Conservation (phyloP, 2,888 invertebrate species). For the Microplitis deprimator region DNA sequence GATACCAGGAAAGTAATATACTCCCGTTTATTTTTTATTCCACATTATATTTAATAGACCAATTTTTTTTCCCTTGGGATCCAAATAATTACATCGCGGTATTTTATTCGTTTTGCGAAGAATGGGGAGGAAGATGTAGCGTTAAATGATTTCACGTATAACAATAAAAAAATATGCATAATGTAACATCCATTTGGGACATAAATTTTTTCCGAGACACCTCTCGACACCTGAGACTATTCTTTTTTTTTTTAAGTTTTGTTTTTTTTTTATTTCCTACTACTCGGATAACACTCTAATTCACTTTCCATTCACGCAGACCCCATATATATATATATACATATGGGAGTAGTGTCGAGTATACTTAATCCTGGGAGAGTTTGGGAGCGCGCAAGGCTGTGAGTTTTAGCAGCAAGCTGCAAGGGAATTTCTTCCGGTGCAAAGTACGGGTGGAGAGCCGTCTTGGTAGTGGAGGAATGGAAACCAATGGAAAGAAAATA, state of each 20-base stretch:
- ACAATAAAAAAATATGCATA: constrained; percentile 1
- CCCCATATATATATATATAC: constrained; percentile 36
- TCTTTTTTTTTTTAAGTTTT: background rate
- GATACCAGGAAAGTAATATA: no score
- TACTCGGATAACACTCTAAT: constrained; percentile 37
- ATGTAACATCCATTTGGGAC: background rate
- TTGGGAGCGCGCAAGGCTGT: constrained; percentile 7
- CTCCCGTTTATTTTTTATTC: no score
- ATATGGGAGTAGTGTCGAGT: constrained; percentile 15
- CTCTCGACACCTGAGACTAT: constrained; percentile 8
- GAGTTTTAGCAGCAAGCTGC: background rate
- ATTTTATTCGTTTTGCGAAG: background rate
- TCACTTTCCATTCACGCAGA: constrained; percentile 45
- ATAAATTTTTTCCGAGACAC: constrained; percentile 11
- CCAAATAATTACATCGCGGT: background rate
- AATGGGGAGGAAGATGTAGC: background rate
- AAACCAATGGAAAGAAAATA: constrained; percentile 40
- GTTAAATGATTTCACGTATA: constrained; percentile 1
- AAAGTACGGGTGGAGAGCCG: constrained; percentile 22
- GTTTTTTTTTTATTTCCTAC: constrained; percentile 34
- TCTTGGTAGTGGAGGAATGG: constrained; percentile 37
- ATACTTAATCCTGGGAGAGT: constrained; percentile 22
- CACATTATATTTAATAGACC: no score
- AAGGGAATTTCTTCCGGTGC: background rate
- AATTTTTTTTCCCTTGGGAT: background rate